Base-by-base conservation (phyloP, 1,140 invertebrate species). In the Apolygus lucorum region DNA sequence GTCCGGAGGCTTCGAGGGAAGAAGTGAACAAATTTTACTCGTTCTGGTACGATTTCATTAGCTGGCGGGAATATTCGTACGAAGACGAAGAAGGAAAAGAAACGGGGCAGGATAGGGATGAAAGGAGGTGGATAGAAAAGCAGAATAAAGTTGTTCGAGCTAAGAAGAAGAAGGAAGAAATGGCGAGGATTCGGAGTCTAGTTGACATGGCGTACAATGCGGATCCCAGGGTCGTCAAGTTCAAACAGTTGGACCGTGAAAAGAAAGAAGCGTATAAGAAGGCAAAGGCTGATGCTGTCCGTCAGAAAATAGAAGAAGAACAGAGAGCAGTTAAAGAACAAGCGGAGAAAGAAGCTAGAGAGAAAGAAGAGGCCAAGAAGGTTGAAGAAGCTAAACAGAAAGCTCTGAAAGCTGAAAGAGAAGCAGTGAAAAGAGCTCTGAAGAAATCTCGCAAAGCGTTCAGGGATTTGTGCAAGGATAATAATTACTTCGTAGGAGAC, bases 31-130 rank as follows among this genome's bases (percentile, higher is more conserved):
- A 84, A 49, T 94, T 94, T 81, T 94, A 94, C 78, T 85, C 87
- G 49, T 93, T 93, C 80, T 97, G 95, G 95, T 98, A 98, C 79
- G 87, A 95, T 73, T 99, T 98, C 82, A 94, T 98, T 74, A 99
- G 96, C 0, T 99, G 97, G 97, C 83, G 97, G 73, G 97, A 99
- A 76, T 99, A 91, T 82, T 99, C 96, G n/a, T 99, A 99, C 79
- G 80, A 98, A 69, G 97, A 99, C 80, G 95, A 98, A 81, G 97
- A 99, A 78, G 96, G 98, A 74, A 99, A 98, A 79, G 95, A 98
- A 77, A 95, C 93, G 77, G 97, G 95, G 1, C 90, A 95, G 80
- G 95, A 92, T 81, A 87, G 96, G 0, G 95, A 98, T 74, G 96
- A 98, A 81, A 83, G 96, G 26, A 87, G 93, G 70, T 98, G 93